A percentile compares a stretch with the other conserved stretches of the same genome.
Evolutionary conservation across 2,888 invertebrate genomes (phyloP).

Genomic region (Nycteola revayana): DNA sequence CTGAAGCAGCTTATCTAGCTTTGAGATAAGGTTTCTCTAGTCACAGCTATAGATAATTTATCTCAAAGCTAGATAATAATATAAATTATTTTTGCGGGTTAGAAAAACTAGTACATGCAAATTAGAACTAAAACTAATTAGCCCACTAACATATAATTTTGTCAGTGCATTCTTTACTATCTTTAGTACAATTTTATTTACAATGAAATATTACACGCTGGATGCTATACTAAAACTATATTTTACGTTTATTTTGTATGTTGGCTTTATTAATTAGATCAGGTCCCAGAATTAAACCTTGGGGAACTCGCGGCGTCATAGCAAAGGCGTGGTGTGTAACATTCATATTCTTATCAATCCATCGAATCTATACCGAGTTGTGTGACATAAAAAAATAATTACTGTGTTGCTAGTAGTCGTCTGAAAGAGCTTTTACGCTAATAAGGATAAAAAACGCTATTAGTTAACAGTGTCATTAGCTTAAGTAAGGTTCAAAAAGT

Average conservation of each 20-base stretch:
- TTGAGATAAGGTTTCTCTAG: no score
- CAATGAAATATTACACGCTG: slow-evolving; percentile 3
- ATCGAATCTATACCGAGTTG: slow-evolving; percentile 29
- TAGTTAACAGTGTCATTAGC: slow-evolving; percentile 24
- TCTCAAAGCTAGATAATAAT: no score
- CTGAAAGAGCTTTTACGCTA: slow-evolving; percentile 45
- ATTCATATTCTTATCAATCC: slow-evolving; percentile 33
- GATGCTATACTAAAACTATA: slow-evolving; percentile 17
- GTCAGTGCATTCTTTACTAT: no score
- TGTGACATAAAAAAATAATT: slow-evolving; percentile 46
- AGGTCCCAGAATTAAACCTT: slow-evolving; percentile 37
- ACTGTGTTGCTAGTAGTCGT: slow-evolving; percentile 27
- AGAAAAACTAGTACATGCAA: no score
- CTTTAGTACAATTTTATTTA: no score
- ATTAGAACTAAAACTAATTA: no score
- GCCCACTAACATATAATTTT: no score
- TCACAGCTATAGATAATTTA: no score
- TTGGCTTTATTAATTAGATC: slow-evolving; percentile 31
- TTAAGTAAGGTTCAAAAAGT: slow-evolving; percentile 3
- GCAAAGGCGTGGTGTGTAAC: slow-evolving; percentile 37
- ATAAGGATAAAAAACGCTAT: slow-evolving; percentile 31
- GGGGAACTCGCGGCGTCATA: slow-evolving; percentile 36
- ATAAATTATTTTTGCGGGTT: no score
- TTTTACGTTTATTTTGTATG: no score
- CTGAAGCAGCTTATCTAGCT: no score